Percentiles rank a stretch among this genome's conserved stretches.
Conservation (phyloP, 2,888 invertebrate species). For the Drosophila seclusa region DNA sequence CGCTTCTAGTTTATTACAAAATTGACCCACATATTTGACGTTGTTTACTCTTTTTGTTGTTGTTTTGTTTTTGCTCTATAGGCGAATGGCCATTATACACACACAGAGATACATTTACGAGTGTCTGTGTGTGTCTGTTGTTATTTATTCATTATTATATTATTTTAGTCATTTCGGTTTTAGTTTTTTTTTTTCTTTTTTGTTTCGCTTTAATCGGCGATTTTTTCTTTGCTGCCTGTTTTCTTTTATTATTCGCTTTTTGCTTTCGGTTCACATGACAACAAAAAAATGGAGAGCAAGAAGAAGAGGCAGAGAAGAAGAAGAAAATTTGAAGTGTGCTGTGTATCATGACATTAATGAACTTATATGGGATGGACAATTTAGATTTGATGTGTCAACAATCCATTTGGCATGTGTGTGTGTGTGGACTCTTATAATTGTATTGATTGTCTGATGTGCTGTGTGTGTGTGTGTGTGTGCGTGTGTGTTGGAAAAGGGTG, state of each 20-base stretch:
- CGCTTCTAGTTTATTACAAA: constrained; percentile 76
- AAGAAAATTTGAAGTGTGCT: constrained; percentile 42
- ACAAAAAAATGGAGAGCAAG: constrained; percentile 16
- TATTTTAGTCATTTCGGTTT: constrained; percentile 64
- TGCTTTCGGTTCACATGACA: constrained; percentile 43
- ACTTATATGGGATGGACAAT: constrained; percentile 77
- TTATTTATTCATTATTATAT: constrained; percentile 80
- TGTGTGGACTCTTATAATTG: constrained; percentile 31
- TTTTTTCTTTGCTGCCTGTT: constrained; percentile 20
- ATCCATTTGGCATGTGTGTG: constrained; percentile 38
- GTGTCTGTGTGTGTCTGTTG: constrained; percentile 45
- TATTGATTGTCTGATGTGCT: constrained; percentile 41
- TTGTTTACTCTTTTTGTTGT: constrained; percentile 49
- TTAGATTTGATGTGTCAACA: constrained; percentile 75
- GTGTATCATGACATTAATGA: constrained; percentile 77
- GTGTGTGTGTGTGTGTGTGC: constrained; percentile 13
- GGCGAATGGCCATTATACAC: constrained; percentile 57
- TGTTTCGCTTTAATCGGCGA: constrained; percentile 54
- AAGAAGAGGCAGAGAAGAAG: constrained; percentile 2
- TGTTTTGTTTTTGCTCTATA: constrained; percentile 42
- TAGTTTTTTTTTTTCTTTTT: constrained; percentile 13
- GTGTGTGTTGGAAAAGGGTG: constrained; percentile 44
- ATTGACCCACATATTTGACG: constrained; percentile 80
- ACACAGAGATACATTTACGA: constrained; percentile 17
- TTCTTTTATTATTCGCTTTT: constrained; percentile 1